Base-by-base conservation (phyloP, 2,797 vertebrate genomes). In the Anas capensis region DNA sequence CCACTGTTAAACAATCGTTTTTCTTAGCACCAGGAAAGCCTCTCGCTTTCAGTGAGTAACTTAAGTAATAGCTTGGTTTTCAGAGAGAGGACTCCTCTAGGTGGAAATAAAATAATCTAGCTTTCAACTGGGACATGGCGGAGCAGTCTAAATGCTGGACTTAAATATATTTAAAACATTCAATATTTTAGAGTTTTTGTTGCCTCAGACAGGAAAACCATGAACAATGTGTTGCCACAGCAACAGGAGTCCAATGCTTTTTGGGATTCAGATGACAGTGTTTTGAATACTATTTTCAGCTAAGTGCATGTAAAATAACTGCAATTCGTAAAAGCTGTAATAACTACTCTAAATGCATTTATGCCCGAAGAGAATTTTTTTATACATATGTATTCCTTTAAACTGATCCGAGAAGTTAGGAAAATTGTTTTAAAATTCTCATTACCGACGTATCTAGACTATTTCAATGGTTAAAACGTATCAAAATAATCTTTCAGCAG, bases 291-390 rank as follows among this genome's bases (percentile, higher is more conserved):
- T 94, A 93, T 95, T 93, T 96, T 93, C 92, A 73, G 78, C 77
- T 94, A 94, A 95, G 85, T 96, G 85, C 81, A 66, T 95, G 51
- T 96, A 84, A 96, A 97, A 94, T 93, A 96, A 88, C 90, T 71
- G 90, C 75, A 92, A 90, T 96, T 92, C 84, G 49, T 7, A 88
- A 85, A 90, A 95, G 57, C 71, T 88, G 38, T 94, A 94, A 96
- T 96, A 95, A 92, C 80, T 26, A 79, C 79, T 95, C 91, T 49
- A 91, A 92, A 87, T 82, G 60, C 31, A 0, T 88, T 90, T 96
- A 44, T 91, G 49, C 70, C 64, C 72, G 57, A 91, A 81, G 34
- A 88, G 27, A 68, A 40, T 54, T 92, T 91, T 83, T 82, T 84
- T 62, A n/a, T 78, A 83, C 68, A 58, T 92, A 54, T 14, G 0